Evolutionary conservation across 2,113 vertebrate species (phyloP), one percentile per base, ranked within the genome.

Genomic region (Burhinus oedicnemus): DNA sequence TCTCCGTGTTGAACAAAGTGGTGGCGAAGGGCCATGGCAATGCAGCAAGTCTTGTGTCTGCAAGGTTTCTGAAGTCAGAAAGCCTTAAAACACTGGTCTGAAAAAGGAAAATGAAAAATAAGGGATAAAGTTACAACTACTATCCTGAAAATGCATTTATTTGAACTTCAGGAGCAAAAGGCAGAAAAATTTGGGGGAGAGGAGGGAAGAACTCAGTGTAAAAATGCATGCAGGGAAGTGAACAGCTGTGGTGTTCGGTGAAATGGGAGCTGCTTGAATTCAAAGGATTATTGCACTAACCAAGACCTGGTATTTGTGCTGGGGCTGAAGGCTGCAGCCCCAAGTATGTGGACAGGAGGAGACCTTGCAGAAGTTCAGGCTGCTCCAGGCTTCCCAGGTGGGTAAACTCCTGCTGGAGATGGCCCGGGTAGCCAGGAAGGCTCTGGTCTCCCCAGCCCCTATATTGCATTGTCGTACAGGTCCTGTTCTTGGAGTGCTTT

Each of bases 391-490:
- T 89, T 74, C 62, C 47, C 23, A 1, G 9, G 19, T n/a, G 69
- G 34, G 34, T 5, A 32, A 23, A 47, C 14, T 80, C 57, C 64
- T 69, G 62, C 40, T 32, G 69, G 49, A 23, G 68, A 11, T 27
- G 16, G 60, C 34, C 38, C 51, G 4, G 2, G 36, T 52, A 61
- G 64, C 55, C 66, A 38, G 49, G 29, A 70, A 3, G 36, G 42
- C 47, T 87, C 78, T 0, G 5, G 5, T 32, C 30, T 76, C 47
- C 80, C 42, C 55, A 51, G 23, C 6, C 30, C 44, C 15, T 15
- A 0, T 6, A 7, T 3, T 47, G 13, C n/a, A 23, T 26, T 3
- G 3, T 65, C 9, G 1, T 6, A 13, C 1, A 3, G 12, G 2
- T 57, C 40, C 40, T 54, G 5, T 22, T 40, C 47, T 87, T 45